Evolutionary conservation across 2,888 invertebrate species (phyloP).

Genomic region (Steinernema carpocapsae): DNA sequence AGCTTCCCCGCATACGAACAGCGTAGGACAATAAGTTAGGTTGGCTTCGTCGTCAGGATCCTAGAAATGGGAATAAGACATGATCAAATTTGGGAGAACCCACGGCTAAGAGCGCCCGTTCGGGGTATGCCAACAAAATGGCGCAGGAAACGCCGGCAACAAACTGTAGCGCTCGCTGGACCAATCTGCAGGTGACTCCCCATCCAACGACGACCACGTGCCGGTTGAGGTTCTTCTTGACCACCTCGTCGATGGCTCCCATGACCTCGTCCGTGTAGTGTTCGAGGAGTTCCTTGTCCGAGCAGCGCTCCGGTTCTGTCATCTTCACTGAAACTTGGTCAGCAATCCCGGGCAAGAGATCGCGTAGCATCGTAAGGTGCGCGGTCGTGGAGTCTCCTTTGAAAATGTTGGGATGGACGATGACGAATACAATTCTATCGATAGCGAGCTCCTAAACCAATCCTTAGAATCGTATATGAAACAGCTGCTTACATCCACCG

Average conservation of each 20-base stretch:
- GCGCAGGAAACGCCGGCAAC: neutral
- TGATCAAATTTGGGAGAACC: neutral
- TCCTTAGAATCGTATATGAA: no score
- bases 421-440: neutral
- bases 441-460: neutral
- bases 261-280: neutral
- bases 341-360: neutral
- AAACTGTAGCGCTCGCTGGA: neutral
- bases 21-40: neutral
- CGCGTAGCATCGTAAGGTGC: neutral
- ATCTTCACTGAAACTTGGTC: neutral
- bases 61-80: neutral
- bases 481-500: neutral
- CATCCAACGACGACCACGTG: constrained; percentile 5
- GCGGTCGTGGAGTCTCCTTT: neutral
- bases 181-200: neutral
- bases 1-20: neutral
- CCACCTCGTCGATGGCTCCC: neutral
- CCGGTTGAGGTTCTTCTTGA: neutral
- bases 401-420: neutral
- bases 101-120: neutral
- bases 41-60: constrained; percentile 4
- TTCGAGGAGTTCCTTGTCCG: neutral
- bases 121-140: neutral
- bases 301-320: neutral